Evolutionary conservation across 2,888 invertebrate species (phyloP), one percentile per base, ranked within the genome.

Genomic region (Orchesellides sinensis): DNA sequence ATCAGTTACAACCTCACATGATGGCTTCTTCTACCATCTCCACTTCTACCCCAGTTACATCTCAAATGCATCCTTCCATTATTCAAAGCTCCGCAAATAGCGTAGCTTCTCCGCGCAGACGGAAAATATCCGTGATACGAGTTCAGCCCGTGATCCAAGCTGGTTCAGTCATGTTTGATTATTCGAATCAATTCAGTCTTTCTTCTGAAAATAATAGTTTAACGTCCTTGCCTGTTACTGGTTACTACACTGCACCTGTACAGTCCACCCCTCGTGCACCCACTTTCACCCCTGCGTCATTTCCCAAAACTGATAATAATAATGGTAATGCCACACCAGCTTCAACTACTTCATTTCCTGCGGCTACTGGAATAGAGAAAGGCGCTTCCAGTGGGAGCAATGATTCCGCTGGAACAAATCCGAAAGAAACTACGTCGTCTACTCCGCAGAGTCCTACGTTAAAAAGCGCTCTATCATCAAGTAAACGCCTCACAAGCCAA

Each of bases 111-210:
- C 77, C 63, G 17, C 78, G 83, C 8, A 61, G 79, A 27, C 79
- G 83, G 14, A 83, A 83, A 63, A 68, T 83, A 56, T 83, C 83
- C 23, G 79, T 83, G 23, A 83, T 79, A 19, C 35, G 78, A 27
- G 74, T 75, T 4, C 75, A 69, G 12, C 82, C 70, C 32, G 2
- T 70, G 0, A 21, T 65, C 2, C 40, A 61, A 14, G 25, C 54
- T 59, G 47, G 49, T 49, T 32, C 12, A 54, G 23, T 25, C 14
- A 25, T 54, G n/a, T 8, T 49, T 49, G 49, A 49, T 49, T 17
- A 21, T 49, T 17, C 12, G 8, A 40, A 49, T 19, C 19, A 19
- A 49, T 49, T 21, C 19, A 19, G n/a, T n/a, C n/a, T n/a, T 63
- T n/a, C n/a, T 35, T 12, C 23, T 45, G 65, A 21, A 66, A 21